phyloP scores from a whole-genome alignment of 2,888 invertebrate genomes.

The Sinopyrophorus schimmeli region DNA sequence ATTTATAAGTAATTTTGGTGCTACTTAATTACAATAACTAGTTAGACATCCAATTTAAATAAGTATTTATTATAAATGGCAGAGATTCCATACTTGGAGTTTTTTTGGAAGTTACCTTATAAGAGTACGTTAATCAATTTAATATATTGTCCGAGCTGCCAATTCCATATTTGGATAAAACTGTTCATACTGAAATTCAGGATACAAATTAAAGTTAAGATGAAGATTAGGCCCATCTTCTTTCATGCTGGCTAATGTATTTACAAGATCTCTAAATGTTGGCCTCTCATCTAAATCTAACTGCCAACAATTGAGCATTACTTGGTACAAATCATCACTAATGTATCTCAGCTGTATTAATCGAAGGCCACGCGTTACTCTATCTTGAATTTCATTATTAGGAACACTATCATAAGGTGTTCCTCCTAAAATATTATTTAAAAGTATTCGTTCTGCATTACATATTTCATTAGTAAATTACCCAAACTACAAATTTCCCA shows the following conservation, averaged over 20 bases:
- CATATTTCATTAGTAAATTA: no score
- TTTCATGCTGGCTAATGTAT: conserved; percentile 39
- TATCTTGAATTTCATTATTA: conserved; percentile 67
- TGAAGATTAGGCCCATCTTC: conserved; percentile 40
- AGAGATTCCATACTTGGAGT: no score
- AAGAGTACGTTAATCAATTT: no score
- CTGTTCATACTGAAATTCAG: conserved; percentile 52
- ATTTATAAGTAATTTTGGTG: no score
- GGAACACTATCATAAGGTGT: conserved; percentile 76
- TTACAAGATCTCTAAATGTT: conserved; percentile 63
- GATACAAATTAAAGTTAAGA: conserved; percentile 47
- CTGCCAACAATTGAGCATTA: conserved; percentile 85
- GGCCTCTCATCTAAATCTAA: conserved; percentile 80
- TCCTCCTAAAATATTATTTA: conserved; percentile 60
- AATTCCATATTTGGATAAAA: conserved; percentile 51
- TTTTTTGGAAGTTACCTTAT: no score
- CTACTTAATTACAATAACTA: no score
- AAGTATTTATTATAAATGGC: no score
- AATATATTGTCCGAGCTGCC: conserved; percentile 46
- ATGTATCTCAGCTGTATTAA: conserved; percentile 75
- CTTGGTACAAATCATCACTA: conserved; percentile 78
- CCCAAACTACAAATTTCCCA: conserved; percentile 84
- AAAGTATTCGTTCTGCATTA: no score
- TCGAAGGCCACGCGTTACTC: conserved; percentile 70
- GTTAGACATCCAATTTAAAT: no score